Evolutionary conservation across 2,113 vertebrate genomes (phyloP).

Genomic region (Lanius ludovicianus): DNA sequence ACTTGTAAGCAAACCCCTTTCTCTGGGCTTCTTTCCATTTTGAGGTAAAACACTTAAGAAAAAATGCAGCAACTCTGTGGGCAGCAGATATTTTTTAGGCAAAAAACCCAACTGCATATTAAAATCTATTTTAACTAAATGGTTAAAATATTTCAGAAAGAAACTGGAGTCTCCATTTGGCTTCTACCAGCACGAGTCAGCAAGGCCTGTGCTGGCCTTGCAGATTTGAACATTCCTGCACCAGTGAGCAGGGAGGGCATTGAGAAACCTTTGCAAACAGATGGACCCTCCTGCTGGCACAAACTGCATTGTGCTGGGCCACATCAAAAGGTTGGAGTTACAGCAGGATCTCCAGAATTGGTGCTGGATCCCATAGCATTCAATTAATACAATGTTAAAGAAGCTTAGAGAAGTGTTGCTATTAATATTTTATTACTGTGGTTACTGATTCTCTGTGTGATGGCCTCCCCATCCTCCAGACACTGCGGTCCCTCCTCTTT

Average conservation of each 20-base stretch:
- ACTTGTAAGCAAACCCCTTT: neutral
- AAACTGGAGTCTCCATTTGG: neutral
- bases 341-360: neutral
- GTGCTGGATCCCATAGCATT: neutral
- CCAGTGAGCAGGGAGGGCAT: rapidly evolving
- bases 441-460: neutral
- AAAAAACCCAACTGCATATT: neutral
- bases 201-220: neutral
- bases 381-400: neutral
- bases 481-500: neutral
- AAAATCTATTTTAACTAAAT: neutral
- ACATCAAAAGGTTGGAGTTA: neutral
- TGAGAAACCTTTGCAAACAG: neutral
- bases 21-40: neutral
- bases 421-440: neutral
- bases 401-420: neutral
- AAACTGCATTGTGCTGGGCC: neutral
- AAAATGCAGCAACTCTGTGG: neutral
- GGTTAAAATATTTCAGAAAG: neutral
- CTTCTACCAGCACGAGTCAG: rapidly evolving
- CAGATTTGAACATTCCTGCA: rapidly evolving
- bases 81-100: neutral
- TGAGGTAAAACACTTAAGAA: neutral
- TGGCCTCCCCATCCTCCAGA: rapidly evolving
- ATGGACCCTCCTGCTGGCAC: neutral